Conservation (phyloP, 2,113 vertebrate species). For the Sphyrna mokarran region DNA sequence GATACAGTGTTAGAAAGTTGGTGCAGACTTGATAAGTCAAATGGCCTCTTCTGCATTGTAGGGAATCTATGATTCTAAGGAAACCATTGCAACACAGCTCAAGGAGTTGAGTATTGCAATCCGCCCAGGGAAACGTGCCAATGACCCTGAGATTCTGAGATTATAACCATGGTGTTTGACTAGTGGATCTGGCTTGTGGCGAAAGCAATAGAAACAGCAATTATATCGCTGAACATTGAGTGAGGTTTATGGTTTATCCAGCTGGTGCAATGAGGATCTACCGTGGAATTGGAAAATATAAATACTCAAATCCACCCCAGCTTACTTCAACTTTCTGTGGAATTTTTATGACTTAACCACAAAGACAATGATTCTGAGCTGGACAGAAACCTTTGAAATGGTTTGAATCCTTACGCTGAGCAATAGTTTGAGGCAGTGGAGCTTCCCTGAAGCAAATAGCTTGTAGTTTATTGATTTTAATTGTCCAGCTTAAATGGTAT, state of each 20-base stretch:
- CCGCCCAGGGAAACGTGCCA: slow-evolving; percentile 46
- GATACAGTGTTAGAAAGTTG: too few species aligned
- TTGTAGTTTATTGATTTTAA: background rate
- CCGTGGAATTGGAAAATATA: slow-evolving; percentile 52
- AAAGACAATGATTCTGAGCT: slow-evolving; percentile 38
- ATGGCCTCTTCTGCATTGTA: too few species aligned
- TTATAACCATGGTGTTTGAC: slow-evolving; percentile 53
- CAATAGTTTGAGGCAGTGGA: background rate
- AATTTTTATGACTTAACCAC: slow-evolving; percentile 47
- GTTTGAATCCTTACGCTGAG: background rate
- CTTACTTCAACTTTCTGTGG: slow-evolving; percentile 47
- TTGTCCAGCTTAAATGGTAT: background rate
- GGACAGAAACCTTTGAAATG: background rate
- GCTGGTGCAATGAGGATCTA: slow-evolving; percentile 60
- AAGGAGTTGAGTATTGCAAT: background rate
- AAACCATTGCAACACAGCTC: background rate
- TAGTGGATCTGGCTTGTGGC: slow-evolving; percentile 32
- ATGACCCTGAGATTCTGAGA: slow-evolving; percentile 47
- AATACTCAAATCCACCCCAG: slow-evolving; percentile 50
- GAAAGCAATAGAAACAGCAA: slow-evolving; percentile 43
- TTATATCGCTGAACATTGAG: slow-evolving; percentile 46
- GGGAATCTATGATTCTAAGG: background rate
- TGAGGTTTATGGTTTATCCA: slow-evolving; percentile 54
- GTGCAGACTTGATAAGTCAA: too few species aligned
- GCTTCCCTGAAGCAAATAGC: background rate